Base-by-base conservation (phyloP, 1,140 invertebrate genomes). In the Psix sp. region DNA sequence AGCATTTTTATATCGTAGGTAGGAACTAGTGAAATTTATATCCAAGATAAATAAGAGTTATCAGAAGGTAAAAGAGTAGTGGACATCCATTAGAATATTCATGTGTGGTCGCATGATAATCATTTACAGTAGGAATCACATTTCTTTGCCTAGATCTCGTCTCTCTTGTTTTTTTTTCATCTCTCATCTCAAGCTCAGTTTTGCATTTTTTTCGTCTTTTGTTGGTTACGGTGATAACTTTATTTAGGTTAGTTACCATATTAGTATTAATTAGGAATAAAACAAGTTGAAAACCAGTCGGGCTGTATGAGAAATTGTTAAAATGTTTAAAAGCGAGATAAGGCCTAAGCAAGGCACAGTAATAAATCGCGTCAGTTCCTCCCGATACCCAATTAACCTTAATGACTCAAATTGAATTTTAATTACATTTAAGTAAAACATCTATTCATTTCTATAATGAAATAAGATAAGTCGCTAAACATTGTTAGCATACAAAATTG, bases 1-100 rank as follows among this genome's bases (percentile, higher is more conserved):
- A 36, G 39, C 18, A 16, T n/a, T 46, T 66, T 74, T 62, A 74
- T 66, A 67, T 14, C 11, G 29, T 11, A 48, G 46, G 60, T 40
- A 65, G 54, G 60, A 73, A 60, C 62, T 66, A 63, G 49, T 56
- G 42, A 67, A 74, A 74, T 74, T 67, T 74, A 74, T 67, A 51
- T 45, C 56, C 43, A 40, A 68, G 57, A 74, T 68, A 63, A 63
- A 60, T 10, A 68, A 57, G 17, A 63, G 51, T 63, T 57, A 46
- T 40, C 49, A 54, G 14, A 52, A 54, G 21, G 11, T 10, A 26
- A 20, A 24, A 31, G 52, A 63, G 21, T 52, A 52, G 18, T 10
- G 10, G 46, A 60, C 48, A 67, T 63, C 63, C 52, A 49, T 66
- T 66, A 66, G 62, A 73, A 66, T 51, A 49, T 45, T 21, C 60